Base-by-base conservation (phyloP, 2,113 vertebrate genomes). In the Cranoglanis bouderius region DNA sequence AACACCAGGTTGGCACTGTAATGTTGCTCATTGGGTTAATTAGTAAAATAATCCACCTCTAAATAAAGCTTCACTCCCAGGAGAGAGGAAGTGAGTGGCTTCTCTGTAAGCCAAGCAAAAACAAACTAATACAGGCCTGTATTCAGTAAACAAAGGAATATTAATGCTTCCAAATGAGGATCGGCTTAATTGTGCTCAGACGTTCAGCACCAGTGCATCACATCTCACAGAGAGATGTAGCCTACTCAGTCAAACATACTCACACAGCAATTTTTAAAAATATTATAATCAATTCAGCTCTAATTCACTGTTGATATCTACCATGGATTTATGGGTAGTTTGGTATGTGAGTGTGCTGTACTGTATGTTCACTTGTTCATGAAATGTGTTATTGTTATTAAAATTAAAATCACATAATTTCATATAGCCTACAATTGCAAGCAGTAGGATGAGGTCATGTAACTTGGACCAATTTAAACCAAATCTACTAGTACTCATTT, bases 101-200 rank as follows among this genome's bases (percentile, higher is more conserved):
- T 55, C 88, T 89, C 67, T 49, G 40, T 80, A 57, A 72, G 82
- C 49, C 72, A 51, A 55, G 82, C 67, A 65, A 65, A 40, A 89
- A 72, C 61, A 83, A 57, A 86, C 85, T 84, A 85, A 89, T 63
- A 74, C 55, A 65, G 82, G 38, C 43, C 40, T 74, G 53, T 63
- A 85, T 53, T 89, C 75, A 57, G 72, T 89, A 89, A 89, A 91
- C 85, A 89, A 82, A 85, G 13, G 24, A 51, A 86, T 87, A 84
- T 85, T 89, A 85, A 82, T 87, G 90, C 57, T 53, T 88, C 18
- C 67, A 86, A 82, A 87, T 82, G 75, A 82, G 57, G 38, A 77
- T 84, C 35, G 51, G 14, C 40, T 89, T 87, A 87, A 89, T 85
- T 89, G 55, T 87, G 12, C 53, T 85, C 40, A 53, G 6, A 63